phyloP scores from a whole-genome alignment of 2,888 invertebrate species.

The Ashinkailepas kermadecensis region DNA sequence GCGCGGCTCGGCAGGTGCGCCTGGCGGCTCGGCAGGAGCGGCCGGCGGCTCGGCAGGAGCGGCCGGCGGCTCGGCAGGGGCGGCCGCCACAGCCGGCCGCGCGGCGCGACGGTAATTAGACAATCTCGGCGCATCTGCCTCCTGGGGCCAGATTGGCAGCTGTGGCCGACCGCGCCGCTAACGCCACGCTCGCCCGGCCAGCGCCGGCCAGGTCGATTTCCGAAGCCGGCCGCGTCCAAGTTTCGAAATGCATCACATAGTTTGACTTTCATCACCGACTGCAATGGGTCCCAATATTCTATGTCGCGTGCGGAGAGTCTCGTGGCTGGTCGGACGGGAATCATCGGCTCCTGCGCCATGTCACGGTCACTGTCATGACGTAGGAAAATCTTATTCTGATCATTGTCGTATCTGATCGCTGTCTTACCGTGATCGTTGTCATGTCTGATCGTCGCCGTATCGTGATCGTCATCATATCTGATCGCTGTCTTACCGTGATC shows the following conservation, averaged over 20 bases:
- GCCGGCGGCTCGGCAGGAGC: not conserved
- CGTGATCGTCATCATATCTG: too few species aligned
- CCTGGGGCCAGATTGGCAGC: not conserved
- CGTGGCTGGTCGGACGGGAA: too few species aligned
- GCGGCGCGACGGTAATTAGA: not conserved
- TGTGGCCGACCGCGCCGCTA: not conserved
- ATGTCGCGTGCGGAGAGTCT: too few species aligned
- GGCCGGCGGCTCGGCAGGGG: not conserved
- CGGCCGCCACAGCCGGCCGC: not conserved
- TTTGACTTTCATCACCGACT: not conserved
- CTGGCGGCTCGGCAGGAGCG: not conserved
- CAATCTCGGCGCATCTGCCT: not conserved
- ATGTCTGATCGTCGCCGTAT: too few species aligned
- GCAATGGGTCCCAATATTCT: not conserved
- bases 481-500: too few species aligned
- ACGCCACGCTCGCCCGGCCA: too few species aligned
- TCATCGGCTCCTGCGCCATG: too few species aligned
- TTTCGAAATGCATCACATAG: not conserved
- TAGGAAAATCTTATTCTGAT: too few species aligned
- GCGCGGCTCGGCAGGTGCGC: not conserved
- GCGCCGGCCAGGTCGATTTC: too few species aligned
- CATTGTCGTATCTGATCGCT: too few species aligned
- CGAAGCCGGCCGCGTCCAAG: not conserved
- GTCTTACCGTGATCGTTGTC: too few species aligned
- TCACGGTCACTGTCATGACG: too few species aligned